Base-by-base conservation (phyloP, 1,140 invertebrate genomes). In the Lordiphosa collinella region DNA sequence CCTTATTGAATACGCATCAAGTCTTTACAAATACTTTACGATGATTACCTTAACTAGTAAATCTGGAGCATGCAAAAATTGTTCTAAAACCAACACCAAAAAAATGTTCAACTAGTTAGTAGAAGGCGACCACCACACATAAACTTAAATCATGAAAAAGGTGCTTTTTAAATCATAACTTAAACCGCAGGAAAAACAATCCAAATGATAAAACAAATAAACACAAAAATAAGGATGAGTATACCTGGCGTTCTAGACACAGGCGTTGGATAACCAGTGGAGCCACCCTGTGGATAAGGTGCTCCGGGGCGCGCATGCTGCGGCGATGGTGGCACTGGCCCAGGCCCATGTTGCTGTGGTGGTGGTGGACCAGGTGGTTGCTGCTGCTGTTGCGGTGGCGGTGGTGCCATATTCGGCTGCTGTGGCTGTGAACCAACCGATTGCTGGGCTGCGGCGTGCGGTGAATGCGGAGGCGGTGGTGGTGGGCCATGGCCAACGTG, bases 181-280 rank as follows among this genome's bases (percentile, higher is more conserved):
- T 13, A 29, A 53, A 9, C 10, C 11, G 7, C 38, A 34, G 14
- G 29, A 38, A 34, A 31, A 67, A 22, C 41, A 37, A 43, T 54
- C 35, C 11, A 0, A 50, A 49, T 31, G 6, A 47, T 34, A 6
- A 59, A 55, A 50, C 43, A 22, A 22, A 22, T 22, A 22, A 22
- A 22, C 18, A 22, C 38, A 22, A 59, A 47, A 58, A 62, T 13
- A 71, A 80, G 64, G 60, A 85, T 71, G 64, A 87, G 61, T 75
- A 71, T 88, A 88, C 87, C 87, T 88, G 86, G 90, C 88, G 89
- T 89, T 85, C 86, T 70, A 89, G 90, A 89, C 79, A 88, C 87
- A 82, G 87, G 87, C 74, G 78, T 68, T 76, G 87, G 84, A 69
- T 88, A 88, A 48, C 78, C 76, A 22, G 18, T 5, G 61, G 86